Percentiles rank a stretch among this genome's conserved stretches.
Evolutionary conservation across 2,797 vertebrate species (phyloP).

Genomic region (Aphelocoma californica): DNA sequence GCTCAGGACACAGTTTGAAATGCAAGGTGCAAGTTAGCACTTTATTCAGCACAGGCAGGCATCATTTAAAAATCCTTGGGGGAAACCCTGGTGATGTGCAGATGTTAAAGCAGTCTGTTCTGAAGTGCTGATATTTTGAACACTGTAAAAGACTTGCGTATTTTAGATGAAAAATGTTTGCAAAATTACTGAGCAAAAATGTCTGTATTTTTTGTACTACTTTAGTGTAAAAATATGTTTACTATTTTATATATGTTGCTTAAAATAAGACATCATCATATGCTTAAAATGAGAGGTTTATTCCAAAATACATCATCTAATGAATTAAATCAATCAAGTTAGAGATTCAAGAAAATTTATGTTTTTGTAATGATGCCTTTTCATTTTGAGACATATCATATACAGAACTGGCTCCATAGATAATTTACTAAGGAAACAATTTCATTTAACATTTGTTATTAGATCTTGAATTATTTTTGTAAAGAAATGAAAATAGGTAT

Average conservation of each 20-base stretch:
- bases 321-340: slow-evolving; percentile 39
- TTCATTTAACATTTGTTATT: not conserved
- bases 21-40: slow-evolving; percentile 89
- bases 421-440: slow-evolving; percentile 9
- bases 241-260: not conserved
- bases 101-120: slow-evolving; percentile 91
- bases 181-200: slow-evolving; percentile 48
- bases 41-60: slow-evolving; percentile 87
- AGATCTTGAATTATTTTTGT: not conserved
- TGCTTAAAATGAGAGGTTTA: not conserved
- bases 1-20: slow-evolving; percentile 93
- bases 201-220: slow-evolving; percentile 7
- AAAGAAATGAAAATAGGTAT: not conserved
- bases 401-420: not conserved
- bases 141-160: slow-evolving; percentile 72
- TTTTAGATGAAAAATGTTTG: slow-evolving; percentile 72
- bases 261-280: not conserved
- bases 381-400: not conserved
- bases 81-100: slow-evolving; percentile 86
- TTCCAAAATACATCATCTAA: not conserved
- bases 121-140: slow-evolving; percentile 82
- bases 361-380: not conserved
- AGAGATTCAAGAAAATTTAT: not conserved
- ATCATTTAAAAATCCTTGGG: slow-evolving; percentile 89
- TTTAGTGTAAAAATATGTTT: not conserved